Evolutionary conservation across 2,797 vertebrate species (phyloP).

Genomic region (Semaprochilodus insignis): DNA sequence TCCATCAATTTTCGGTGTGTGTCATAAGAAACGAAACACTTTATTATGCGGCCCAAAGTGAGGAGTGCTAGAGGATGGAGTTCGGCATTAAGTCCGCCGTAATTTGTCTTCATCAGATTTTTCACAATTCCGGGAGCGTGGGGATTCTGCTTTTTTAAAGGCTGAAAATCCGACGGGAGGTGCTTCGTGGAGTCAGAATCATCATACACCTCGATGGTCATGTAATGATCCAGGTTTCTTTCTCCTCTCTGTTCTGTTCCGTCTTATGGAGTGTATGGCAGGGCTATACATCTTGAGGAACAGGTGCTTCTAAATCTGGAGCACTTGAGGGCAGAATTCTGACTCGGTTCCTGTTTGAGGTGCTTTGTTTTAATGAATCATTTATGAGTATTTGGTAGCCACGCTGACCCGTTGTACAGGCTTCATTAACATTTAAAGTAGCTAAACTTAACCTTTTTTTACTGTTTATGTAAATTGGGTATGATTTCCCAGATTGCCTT

Average conservation of each 20-base stretch:
- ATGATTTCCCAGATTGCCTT: slow-evolving; percentile 24
- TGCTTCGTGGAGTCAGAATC: slow-evolving; percentile 26
- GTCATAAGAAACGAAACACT: slow-evolving; percentile 56
- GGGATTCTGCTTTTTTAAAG: not conserved
- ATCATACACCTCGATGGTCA: slow-evolving; percentile 40
- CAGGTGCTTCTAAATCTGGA: slow-evolving; percentile 15
- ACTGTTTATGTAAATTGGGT: slow-evolving; percentile 35
- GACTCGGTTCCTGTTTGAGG: slow-evolving; percentile 17
- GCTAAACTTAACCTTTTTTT: slow-evolving; percentile 18
- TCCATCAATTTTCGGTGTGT: slow-evolving; percentile 70
- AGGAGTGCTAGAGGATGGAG: slow-evolving; percentile 40
- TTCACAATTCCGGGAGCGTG: slow-evolving; percentile 24
- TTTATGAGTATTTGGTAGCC: slow-evolving; percentile 23
- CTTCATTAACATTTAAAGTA: slow-evolving; percentile 21
- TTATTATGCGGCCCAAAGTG: slow-evolving; percentile 55
- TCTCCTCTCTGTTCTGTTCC: not conserved
- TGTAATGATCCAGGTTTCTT: slow-evolving; percentile 44
- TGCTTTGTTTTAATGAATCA: slow-evolving; percentile 39
- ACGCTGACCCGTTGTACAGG: slow-evolving; percentile 5
- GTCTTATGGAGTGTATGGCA: slow-evolving; percentile 4
- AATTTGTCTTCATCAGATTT: slow-evolving; percentile 57
- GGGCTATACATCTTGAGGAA: slow-evolving; percentile 9
- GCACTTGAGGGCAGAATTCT: not conserved
- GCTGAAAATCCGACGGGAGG: not conserved
- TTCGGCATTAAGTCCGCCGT: slow-evolving; percentile 40